phyloP scores from a whole-genome alignment of 2,113 vertebrate species.

The Periophthalmus modestus region DNA sequence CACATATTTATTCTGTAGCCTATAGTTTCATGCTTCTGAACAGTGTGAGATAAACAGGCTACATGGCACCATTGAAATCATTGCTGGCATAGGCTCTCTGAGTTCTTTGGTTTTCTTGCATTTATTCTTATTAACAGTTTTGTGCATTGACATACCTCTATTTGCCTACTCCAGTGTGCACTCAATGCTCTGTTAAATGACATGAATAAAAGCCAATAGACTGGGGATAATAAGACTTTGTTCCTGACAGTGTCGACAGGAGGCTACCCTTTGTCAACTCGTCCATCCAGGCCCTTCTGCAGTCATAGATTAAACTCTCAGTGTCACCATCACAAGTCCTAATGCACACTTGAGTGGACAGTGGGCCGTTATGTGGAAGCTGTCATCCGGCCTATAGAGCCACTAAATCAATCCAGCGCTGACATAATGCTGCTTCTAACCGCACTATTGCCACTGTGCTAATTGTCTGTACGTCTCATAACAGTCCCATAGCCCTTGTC shows the following conservation, averaged over 20 bases:
- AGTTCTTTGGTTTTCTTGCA: conserved; percentile 30
- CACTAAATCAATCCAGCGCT: conserved; percentile 55
- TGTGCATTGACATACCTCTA: conserved; percentile 29
- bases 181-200: conserved; percentile 59
- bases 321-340: conserved; percentile 48
- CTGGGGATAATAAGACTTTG: conserved; percentile 60
- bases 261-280: conserved; percentile 52
- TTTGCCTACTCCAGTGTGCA: conserved; percentile 19
- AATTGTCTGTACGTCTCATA: conserved; percentile 40
- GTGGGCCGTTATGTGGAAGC: conserved; percentile 41
- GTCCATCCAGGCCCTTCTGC: conserved; percentile 46
- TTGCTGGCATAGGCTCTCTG: not conserved
- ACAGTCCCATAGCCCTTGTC: conserved; percentile 24
- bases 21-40: no score
- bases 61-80: not conserved
- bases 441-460: conserved; percentile 34
- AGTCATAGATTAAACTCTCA: conserved; percentile 54
- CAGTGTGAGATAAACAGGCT: not conserved
- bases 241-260: conserved; percentile 64
- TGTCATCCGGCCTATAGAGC: conserved; percentile 44
- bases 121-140: conserved; percentile 6
- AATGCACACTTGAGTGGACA: conserved; percentile 56
- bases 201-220: conserved; percentile 59
- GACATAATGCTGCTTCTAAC: conserved; percentile 52
- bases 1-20: no score